phyloP scores from a whole-genome alignment of 2,888 invertebrate genomes.

The Ectemnius lituratus region DNA sequence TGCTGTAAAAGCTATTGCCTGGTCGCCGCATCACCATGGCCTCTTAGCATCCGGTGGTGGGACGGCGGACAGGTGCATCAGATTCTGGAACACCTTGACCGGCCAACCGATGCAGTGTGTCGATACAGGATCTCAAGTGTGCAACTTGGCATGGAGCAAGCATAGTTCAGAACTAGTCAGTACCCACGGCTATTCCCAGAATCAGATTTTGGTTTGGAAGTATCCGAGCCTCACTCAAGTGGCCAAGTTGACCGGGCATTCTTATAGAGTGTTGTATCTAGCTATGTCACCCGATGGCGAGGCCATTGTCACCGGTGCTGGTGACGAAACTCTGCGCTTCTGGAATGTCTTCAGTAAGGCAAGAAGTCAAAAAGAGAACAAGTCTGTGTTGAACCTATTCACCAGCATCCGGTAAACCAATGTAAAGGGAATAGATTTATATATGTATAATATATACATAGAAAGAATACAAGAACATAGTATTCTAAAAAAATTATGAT shows the following conservation, averaged over 20 bases:
- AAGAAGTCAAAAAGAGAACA: slow-evolving; percentile 94
- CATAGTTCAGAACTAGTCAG: slow-evolving; percentile 98
- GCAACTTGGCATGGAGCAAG: slow-evolving; percentile 99
- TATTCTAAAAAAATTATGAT: slow-evolving; percentile 50
- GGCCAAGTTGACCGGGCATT: slow-evolving; percentile 97
- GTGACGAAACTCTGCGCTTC: slow-evolving; percentile 98
- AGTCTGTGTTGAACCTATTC: slow-evolving; percentile 95
- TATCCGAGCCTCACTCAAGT: slow-evolving; percentile 98
- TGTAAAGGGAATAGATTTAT: slow-evolving; percentile 19
- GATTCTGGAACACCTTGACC: slow-evolving; percentile 99
- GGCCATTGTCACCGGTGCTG: slow-evolving; percentile 99
- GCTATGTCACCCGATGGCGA: slow-evolving; percentile 99
- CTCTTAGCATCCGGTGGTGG: slow-evolving; percentile 98
- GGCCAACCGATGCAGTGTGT: slow-evolving; percentile 99
- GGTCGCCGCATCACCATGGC: slow-evolving; percentile 99
- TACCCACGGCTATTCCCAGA: slow-evolving; percentile 99
- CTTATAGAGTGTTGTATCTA: slow-evolving; percentile 95
- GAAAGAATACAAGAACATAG: slow-evolving; percentile 42
- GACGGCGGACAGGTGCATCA: slow-evolving; percentile 97
- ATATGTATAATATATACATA: slow-evolving; percentile 55
- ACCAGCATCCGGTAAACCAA: slow-evolving; percentile 87
- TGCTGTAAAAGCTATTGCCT: slow-evolving; percentile 98
- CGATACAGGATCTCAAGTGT: slow-evolving; percentile 98
- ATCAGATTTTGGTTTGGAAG: slow-evolving; percentile 99
- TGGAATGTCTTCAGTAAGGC: slow-evolving; percentile 99